These are phyloP conservation scores for Corythornis madagascariensis DNA, from an alignment of 2,113 vertebrate species.

Conservation along the genomic window DNA sequence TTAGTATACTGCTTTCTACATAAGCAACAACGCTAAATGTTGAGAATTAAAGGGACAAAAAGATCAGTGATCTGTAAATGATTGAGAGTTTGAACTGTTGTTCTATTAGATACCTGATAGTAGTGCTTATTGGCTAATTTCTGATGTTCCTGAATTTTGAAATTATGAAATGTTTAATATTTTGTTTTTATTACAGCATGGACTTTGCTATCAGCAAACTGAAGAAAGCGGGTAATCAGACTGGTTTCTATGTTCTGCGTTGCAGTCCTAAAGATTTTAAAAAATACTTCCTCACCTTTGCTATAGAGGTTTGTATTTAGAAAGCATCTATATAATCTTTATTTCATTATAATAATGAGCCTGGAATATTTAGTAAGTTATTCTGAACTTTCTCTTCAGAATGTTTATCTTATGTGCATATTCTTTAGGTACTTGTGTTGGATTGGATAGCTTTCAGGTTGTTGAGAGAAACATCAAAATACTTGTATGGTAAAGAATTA, in stretches of 20 bases:
- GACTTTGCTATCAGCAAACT: slow-evolving; percentile 91
- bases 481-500: not conserved
- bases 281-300: slow-evolving; percentile 95
- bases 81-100: not conserved
- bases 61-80: not conserved
- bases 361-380: not conserved
- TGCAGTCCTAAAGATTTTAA: slow-evolving; percentile 95
- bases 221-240: slow-evolving; percentile 88
- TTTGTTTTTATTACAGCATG: slow-evolving; percentile 80
- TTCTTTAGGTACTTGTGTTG: not conserved
- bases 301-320: slow-evolving; percentile 87
- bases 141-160: not conserved
- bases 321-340: not conserved
- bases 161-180: not conserved
- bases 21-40: not conserved
- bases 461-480: not conserved
- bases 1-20: not conserved
- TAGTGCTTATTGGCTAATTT: not conserved
- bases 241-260: slow-evolving; percentile 90
- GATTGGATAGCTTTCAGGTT: not conserved
- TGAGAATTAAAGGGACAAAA: not conserved
- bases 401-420: not conserved
- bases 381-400: not conserved
- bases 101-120: not conserved
- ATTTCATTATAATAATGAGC: not conserved